phyloP scores from a whole-genome alignment of 2,888 invertebrate species.

The Escarpia spicata region DNA sequence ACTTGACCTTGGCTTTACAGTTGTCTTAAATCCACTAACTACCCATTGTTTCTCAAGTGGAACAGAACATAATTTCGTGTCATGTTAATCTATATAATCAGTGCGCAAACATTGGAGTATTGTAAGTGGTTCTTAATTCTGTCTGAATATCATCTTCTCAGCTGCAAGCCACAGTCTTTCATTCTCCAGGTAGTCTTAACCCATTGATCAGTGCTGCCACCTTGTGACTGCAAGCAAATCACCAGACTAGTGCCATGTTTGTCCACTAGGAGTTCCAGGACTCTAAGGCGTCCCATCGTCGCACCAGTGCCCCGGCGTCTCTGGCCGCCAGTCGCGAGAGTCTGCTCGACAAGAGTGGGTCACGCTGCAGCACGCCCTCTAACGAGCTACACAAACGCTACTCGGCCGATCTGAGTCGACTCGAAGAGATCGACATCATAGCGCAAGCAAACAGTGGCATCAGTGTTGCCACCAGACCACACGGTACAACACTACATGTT shows the following conservation, averaged over 20 bases:
- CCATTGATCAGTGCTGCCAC: too few relatives aligned
- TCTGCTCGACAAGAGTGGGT: slow-evolving; percentile 33
- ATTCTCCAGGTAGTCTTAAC: too few relatives aligned
- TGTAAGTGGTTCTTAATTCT: too few relatives aligned
- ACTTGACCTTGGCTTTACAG: too few relatives aligned
- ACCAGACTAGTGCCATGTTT: not conserved
- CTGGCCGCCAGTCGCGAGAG: slow-evolving; percentile 60
- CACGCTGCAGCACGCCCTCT: slow-evolving; percentile 56
- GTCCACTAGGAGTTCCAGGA: not conserved
- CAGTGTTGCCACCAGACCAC: slow-evolving; percentile 19
- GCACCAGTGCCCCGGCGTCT: slow-evolving; percentile 62
- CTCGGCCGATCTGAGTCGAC: slow-evolving; percentile 57
- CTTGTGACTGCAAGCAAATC: too few relatives aligned
- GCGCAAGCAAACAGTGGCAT: slow-evolving; percentile 36
- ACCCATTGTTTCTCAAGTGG: too few relatives aligned
- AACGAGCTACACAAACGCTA: slow-evolving; percentile 51
- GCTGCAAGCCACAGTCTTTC: too few relatives aligned
- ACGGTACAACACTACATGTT: slow-evolving; percentile 12
- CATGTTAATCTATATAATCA: too few relatives aligned
- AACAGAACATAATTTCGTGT: too few relatives aligned
- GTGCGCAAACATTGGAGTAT: too few relatives aligned
- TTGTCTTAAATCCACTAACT: too few relatives aligned
- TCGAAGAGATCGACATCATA: slow-evolving; percentile 51
- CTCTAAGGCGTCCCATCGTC: slow-evolving; percentile 36
- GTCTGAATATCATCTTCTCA: too few relatives aligned